Percentiles rank a stretch among this genome's conserved stretches.
phyloP scores from a whole-genome alignment of 2,113 vertebrate species.

The Gobio gobio region DNA sequence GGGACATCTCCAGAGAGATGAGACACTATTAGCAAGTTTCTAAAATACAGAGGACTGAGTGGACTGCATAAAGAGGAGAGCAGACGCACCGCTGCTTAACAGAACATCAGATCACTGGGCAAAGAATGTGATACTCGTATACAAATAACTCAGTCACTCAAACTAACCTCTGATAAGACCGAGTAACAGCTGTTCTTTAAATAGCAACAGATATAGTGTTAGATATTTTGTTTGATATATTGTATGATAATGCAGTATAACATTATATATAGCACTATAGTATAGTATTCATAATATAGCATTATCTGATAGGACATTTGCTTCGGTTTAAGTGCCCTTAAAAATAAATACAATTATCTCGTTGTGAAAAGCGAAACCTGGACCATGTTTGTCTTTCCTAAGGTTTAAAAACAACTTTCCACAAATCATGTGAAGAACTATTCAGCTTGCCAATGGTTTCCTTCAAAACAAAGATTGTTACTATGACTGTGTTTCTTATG shows the following conservation, averaged over 20 bases:
- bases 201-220: neutral
- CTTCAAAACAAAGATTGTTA: neutral
- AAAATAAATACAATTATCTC: neutral
- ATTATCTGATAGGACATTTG: neutral
- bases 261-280: neutral
- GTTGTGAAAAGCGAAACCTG: neutral
- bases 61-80: neutral
- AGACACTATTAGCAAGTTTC: slow-evolving; percentile 39
- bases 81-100: neutral
- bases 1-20: slow-evolving; percentile 40
- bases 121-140: neutral
- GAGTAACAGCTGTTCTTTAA: neutral
- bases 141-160: slow-evolving; percentile 13
- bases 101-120: neutral
- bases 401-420: neutral
- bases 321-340: neutral
- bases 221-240: neutral
- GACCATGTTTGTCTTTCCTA: neutral
- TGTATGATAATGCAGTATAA: neutral
- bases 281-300: neutral
- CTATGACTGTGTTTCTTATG: neutral
- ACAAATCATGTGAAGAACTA: neutral
- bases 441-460: neutral
- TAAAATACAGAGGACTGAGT: slow-evolving; percentile 4
- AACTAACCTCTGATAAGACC: slow-evolving; percentile 16